Base-by-base conservation (phyloP, 2,888 invertebrate genomes). In the Itoplectis maculator region DNA sequence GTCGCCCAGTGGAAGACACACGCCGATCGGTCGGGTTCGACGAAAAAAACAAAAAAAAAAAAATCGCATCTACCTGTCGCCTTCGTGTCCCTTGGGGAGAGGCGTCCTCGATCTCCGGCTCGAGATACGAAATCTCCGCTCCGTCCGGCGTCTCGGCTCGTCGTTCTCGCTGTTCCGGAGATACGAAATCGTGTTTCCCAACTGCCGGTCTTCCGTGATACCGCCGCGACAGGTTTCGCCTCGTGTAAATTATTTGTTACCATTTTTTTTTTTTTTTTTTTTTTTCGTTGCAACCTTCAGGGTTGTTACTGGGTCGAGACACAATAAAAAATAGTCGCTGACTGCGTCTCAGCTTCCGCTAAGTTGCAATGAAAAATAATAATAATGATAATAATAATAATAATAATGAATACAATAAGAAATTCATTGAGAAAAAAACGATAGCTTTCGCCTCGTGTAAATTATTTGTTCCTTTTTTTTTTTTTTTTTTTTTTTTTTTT, bases 131-230 rank as follows among this genome's bases (percentile, higher is more conserved):
- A 73, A 75, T 70, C 70, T 70, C 63, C 70, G 61, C 66, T 61
- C 70, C 45, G 23, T 63, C 66, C n/a, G 29, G 23, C 29, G 29
- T 5, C 42, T n/a, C n/a, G n/a, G 35, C 45, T 59, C 75, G 65
- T n/a, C n/a, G n/a, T n/a, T n/a, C 51, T 20, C 61, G 35, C n/a
- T 78, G 74, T 70, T 78, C 20, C 82, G 42, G 23, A 65, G 82
- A 78, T 69, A 70, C 18, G 65, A 35, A 75, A 82, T 78, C 78
- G 78, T 78, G 78, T 81, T 77, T 70, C 68, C 54, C 29, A 29
- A 74, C 77, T 78, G 81, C 81, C 56, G 77, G 81, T 81, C 77
- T 81, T 78, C 68, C 68, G 35, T 47, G 20, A 47, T 63, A 37
- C n/a, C 5, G 5, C 47, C 29, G 35, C 56, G 65, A 80, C 61